Conservation (phyloP, 2,113 vertebrate genomes). For the Myotis davidii region DNA sequence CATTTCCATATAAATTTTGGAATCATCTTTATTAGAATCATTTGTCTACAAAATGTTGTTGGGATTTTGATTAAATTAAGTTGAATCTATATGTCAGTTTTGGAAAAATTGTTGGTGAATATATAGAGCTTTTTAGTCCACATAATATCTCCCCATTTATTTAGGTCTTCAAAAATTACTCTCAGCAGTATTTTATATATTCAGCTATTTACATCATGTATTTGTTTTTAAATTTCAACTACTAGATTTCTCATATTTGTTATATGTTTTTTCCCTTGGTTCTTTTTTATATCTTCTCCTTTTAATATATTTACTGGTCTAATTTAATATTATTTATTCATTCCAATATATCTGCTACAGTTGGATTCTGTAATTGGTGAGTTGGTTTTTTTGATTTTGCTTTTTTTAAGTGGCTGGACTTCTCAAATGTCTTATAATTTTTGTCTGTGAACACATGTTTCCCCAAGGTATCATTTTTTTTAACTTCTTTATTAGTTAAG, state of each 20-base stretch:
- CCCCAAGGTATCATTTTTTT: background rate
- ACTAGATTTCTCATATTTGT: background rate
- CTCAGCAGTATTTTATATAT: background rate
- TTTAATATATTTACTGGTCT: background rate
- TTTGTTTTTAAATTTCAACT: background rate
- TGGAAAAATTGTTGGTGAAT: background rate
- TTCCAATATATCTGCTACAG: background rate
- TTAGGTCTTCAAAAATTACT: background rate
- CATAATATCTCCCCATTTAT: background rate
- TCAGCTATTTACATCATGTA: background rate
- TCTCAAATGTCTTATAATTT: background rate
- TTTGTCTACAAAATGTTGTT: background rate
- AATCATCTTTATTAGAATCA: background rate
- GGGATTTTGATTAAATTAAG: too few species aligned
- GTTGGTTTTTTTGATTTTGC: background rate
- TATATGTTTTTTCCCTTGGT: background rate
- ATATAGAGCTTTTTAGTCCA: background rate
- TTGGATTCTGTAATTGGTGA: background rate
- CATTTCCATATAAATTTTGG: too few species aligned
- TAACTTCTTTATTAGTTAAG: too few species aligned
- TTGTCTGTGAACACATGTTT: background rate
- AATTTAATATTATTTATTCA: background rate
- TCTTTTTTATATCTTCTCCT: background rate
- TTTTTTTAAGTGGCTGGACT: background rate
- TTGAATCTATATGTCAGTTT: background rate